Evolutionary conservation across 2,888 invertebrate genomes (phyloP), one percentile per base, ranked within the genome.

Genomic region (Platerodrilus igneus): DNA sequence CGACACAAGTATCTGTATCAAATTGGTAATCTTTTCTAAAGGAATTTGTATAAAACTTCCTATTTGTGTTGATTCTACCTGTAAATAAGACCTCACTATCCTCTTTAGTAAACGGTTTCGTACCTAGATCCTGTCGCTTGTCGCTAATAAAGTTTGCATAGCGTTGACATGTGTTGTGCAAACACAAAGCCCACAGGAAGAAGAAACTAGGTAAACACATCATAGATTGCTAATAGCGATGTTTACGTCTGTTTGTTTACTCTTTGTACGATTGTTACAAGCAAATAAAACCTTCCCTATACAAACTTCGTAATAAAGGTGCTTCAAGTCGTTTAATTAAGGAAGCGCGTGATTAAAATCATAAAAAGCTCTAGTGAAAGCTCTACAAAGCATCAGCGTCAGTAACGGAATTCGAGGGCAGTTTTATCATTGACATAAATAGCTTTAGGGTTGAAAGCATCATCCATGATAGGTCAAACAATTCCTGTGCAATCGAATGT

Each of bases 401-500:
- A 43, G 46, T 45, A 29, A 43, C 50, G 50, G 49, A 56, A 51
- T 51, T 42, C 51, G 51, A 53, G 57, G 58, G 53, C 53, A 59
- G 57, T 58, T 55, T 52, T 56, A 54, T 57, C 57, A 59, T 55
- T 52, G 53, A 60, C 57, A 56, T 57, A 57, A 58, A 58, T 57
- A 54, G 57, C 53, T 46, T 45, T 46, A 50, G 54, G 53, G 53
- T 52, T 44, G 55, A 57, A 38, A 48, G 48, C 49, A 51, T n/a
- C n/a, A n/a, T 48, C 56, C 61, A 63, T 59, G 65, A 64, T 65
- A 61, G 66, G 66, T 66, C 64, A 64, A 67, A 65, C 67, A 67
- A 68, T 68, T 64, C 64, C 59, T 50, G 63, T 51, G 61, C 64
- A 67, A 64, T 68, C 65, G 64, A 60, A 66, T 58, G 68, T 66